A percentile compares a stretch with the other conserved stretches of the same genome.
phyloP scores from a whole-genome alignment of 2,113 vertebrate genomes.

The Chauna torquata region DNA sequence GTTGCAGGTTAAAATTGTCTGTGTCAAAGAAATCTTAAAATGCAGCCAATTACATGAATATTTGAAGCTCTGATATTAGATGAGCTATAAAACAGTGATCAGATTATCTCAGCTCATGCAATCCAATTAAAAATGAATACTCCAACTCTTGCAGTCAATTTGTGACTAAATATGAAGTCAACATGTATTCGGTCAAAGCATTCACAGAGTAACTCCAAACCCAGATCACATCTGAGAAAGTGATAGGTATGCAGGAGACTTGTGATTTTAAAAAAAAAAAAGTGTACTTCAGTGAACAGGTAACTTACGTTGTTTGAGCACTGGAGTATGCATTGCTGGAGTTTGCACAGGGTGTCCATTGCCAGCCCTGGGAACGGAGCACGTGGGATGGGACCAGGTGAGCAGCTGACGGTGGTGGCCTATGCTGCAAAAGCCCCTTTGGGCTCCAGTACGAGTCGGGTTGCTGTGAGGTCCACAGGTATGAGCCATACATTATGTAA shows the following conservation, averaged over 20 bases:
- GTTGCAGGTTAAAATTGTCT: background rate
- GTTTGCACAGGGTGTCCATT: background rate
- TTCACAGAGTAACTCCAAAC: background rate
- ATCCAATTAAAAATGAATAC: background rate
- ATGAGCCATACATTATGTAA: background rate
- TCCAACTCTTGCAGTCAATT: background rate
- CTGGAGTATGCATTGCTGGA: background rate
- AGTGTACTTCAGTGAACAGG: too few relatives aligned
- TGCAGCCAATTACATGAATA: background rate
- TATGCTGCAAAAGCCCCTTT: too few relatives aligned
- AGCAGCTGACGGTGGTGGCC: background rate
- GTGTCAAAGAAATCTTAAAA: background rate
- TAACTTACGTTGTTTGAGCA: background rate
- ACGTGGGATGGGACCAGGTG: background rate
- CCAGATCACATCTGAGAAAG: background rate
- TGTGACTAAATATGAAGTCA: background rate
- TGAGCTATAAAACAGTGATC: background rate
- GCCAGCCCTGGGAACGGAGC: background rate
- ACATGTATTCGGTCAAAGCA: background rate
- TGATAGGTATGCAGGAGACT: background rate
- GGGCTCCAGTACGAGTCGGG: background rate
- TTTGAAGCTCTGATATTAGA: background rate
- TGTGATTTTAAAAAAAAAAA: background rate
- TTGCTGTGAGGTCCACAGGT: background rate
- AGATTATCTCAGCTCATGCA: background rate